Evolutionary conservation across 2,797 vertebrate genomes (phyloP), one percentile per base, ranked within the genome.

Genomic region (Artibeus lituratus): DNA sequence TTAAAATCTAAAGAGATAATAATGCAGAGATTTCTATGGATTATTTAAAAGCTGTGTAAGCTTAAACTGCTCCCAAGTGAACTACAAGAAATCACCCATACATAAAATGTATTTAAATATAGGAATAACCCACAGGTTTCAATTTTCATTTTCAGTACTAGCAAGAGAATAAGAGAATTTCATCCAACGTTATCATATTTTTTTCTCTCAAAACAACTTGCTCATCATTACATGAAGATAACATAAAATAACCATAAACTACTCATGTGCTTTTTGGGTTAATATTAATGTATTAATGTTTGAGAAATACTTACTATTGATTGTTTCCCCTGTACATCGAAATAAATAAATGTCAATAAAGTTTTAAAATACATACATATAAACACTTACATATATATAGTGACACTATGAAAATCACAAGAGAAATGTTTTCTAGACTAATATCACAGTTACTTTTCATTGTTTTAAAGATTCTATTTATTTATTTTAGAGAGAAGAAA

Each of bases 1-100:
- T 93, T 42, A 88, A 96, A 96, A 92, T 76, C n/a, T 89, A 53
- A 96, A 78, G 22, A 87, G 78, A 91, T 59, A 94, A 82, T 67
- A 94, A 82, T 67, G 59, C 3, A 87, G 78, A 93, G 67, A 89
- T 88, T 94, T 88, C 59, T 69, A 32, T 62, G 57, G 90, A 92
- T 89, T 93, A 82, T 0, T 72, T 29, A 94, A 95, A 92, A 91
- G 59, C 39, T 90, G 24, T 87, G 92, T 90, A 92, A 93, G 22
- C 42, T 93, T 81, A 94, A 90, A 92, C 21, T 86, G 44, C 26
- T 89, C 67, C 78, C 57, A 69, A 73, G 24, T 94, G 49, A 94
- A 86, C 32, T 44, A 55, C 32, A 76, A 44, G 24, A 73, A 94
- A 96, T 89, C 39, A 84, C 10, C 1, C 53, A 70, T 69, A 92